Base-by-base conservation (phyloP, 2,888 invertebrate species). In the Chrysolina haemoptera region DNA sequence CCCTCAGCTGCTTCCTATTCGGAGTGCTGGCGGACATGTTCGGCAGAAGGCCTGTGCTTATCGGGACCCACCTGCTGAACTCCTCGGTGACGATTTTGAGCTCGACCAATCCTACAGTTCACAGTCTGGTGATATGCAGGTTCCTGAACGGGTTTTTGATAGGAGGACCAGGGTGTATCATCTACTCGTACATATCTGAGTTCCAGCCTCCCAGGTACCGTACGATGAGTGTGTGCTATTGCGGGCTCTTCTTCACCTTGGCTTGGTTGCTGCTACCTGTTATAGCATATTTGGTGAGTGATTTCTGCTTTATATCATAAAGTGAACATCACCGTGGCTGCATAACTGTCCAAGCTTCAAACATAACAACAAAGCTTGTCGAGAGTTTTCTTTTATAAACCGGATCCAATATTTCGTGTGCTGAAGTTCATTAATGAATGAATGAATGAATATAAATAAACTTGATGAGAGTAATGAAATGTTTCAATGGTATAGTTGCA, bases 1-100 rank as follows among this genome's bases (percentile, higher is more conserved):
- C 93, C 40, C 81, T 93, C 27, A 95, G 95, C 68, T 93, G 95
- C 0, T 93, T 94, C 87, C 87, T 95, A 69, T 95, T 96, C 95
- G 96, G 96, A 55, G 91, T 93, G 78, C 85, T 95, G 76, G 94
- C 95, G 0, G 96, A 96, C 86, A 92, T 92, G 64, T 85, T 91
- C 73, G 96, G 96, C 0, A 90, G 96, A 2, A 90, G 92, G 18
- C 90, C 89, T 11, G 89, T 92, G 1, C 70, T 85, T 2, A 74
- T 81, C n/a, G 65, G 74, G 6, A 75, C 83, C 4, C 84, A 84
- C 65, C 68, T 85, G 10, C 86, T 91, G 82, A 87, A 91, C 73
- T 85, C 88, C 59, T 89, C 91, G 0, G 88, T 92, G 82, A 80
- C 89, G 0, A 76, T 90, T 0, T 43, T 83, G n/a, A 79, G 82